Evolutionary conservation across 2,797 vertebrate genomes (phyloP).

Genomic region (Rhinogobio ventralis): DNA sequence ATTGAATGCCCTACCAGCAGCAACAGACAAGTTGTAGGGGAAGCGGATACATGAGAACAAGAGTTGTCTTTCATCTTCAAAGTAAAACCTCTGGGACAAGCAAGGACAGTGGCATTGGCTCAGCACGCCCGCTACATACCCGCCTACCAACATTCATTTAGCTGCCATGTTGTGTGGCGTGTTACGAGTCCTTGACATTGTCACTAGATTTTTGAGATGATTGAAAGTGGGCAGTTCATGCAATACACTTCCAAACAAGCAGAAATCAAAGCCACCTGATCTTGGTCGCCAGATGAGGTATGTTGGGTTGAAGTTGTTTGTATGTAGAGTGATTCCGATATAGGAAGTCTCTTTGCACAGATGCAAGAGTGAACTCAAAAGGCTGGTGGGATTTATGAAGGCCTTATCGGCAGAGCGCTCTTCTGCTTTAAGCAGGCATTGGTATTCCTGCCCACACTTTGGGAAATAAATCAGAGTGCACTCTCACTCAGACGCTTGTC

Average conservation of each 20-base stretch:
- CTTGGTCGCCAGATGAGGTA: not conserved
- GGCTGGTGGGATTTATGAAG: conserved; percentile 67
- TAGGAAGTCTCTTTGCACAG: conserved; percentile 49
- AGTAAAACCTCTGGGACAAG: conserved; percentile 33
- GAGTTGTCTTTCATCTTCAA: conserved; percentile 55
- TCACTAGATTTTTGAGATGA: conserved; percentile 22
- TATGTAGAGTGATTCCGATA: conserved; percentile 46
- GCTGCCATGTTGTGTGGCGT: conserved; percentile 62
- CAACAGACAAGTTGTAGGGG: conserved; percentile 56
- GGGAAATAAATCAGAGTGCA: conserved; percentile 72
- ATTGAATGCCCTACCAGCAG: conserved; percentile 76
- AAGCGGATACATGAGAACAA: conserved; percentile 45
- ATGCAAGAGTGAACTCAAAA: conserved; percentile 58
- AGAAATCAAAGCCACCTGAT: conserved; percentile 28
- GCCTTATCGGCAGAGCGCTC: conserved; percentile 65
- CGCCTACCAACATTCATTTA: conserved; percentile 63
- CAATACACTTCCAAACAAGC: not conserved
- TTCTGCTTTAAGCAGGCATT: conserved; percentile 76
- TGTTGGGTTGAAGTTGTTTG: conserved; percentile 27
- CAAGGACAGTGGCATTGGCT: conserved; percentile 39
- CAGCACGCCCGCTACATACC: conserved; percentile 46
- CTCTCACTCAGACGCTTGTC: conserved; percentile 77
- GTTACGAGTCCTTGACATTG: conserved; percentile 68
- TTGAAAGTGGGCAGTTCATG: conserved; percentile 26
- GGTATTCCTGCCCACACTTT: conserved; percentile 76